Evolutionary conservation across 2,888 invertebrate genomes (phyloP), one percentile per base, ranked within the genome.

Genomic region (Dastarcus helophoroides): DNA sequence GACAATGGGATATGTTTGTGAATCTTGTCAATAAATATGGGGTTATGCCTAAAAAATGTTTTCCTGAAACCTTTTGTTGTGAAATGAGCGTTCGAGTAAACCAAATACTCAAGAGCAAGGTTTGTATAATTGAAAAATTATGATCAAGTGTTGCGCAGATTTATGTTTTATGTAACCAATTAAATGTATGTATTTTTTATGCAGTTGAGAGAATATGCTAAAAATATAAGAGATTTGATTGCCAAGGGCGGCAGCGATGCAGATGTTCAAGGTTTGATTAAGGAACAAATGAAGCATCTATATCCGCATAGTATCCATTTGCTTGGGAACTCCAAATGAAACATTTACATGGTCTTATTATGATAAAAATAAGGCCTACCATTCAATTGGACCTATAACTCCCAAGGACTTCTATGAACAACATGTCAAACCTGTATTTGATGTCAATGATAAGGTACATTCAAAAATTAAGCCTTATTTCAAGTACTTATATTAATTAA

Each of bases 1-100:
- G 91, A 0, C 90, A 91, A 56, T 91, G 89, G 90, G 85, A 89
- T 54, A 90, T 91, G 89, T 64, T 90, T 35, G 78, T 80, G 14
- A 89, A 89, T 59, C 62, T 91, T 11, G 76, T 91, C 33, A 82
- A 80, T 57, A 84, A 85, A 53, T 76, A 91, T 53, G 91, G 91
- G 8, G 60, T 91, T 30, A 74, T 91, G 66, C 91, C 91, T 31
- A 90, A 91, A 67, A 76, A 77, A 51, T 81, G 79, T 53, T 90
- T 81, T 60, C 85, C 88, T 0, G 90, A 90, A 52, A 73, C 82
- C 0, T 83, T 71, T 60, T 81, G 79, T 58, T 78, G 80, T 17
- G 79, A 84, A 48, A 68, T 75, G 23, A 81, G 82, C 43, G 49
- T 69, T 37, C 74, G 78, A 36, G 73, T 91, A 74, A 85, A 86